A percentile compares a stretch with the other conserved stretches of the same genome.
Conservation (phyloP, 2,113 vertebrate genomes). For the Balaenoptera acutorostrata region DNA sequence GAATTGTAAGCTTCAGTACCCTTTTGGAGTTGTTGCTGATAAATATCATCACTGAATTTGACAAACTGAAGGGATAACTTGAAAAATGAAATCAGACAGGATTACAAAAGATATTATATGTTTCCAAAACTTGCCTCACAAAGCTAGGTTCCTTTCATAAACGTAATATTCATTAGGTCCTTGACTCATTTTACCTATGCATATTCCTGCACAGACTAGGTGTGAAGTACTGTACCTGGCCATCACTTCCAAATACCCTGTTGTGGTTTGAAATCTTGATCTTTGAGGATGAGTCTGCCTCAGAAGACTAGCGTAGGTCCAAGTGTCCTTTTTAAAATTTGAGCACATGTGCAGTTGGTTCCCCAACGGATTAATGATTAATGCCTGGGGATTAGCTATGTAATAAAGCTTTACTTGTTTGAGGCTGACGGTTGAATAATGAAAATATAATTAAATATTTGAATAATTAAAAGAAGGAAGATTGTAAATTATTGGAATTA, state of each 20-base stretch:
- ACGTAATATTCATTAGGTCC: neutral
- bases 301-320: neutral
- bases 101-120: neutral
- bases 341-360: neutral
- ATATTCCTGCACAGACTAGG: neutral
- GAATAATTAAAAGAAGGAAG: neutral
- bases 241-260: neutral
- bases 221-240: neutral
- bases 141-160: neutral
- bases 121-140: neutral
- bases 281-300: neutral
- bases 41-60: neutral
- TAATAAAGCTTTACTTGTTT: neutral
- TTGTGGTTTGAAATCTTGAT: neutral
- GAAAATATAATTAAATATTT: neutral
- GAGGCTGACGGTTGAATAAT: neutral
- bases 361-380: neutral
- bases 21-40: neutral
- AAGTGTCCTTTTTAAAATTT: neutral
- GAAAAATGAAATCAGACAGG: constrained; percentile 29
- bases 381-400: neutral
- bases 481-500: constrained; percentile 3
- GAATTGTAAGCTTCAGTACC: neutral
- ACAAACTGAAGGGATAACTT: neutral
- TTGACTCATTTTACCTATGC: neutral